Percentiles rank a stretch among this genome's conserved stretches.
Evolutionary conservation across 2,888 invertebrate species (phyloP).

Genomic region (Diogma glabrata): DNA sequence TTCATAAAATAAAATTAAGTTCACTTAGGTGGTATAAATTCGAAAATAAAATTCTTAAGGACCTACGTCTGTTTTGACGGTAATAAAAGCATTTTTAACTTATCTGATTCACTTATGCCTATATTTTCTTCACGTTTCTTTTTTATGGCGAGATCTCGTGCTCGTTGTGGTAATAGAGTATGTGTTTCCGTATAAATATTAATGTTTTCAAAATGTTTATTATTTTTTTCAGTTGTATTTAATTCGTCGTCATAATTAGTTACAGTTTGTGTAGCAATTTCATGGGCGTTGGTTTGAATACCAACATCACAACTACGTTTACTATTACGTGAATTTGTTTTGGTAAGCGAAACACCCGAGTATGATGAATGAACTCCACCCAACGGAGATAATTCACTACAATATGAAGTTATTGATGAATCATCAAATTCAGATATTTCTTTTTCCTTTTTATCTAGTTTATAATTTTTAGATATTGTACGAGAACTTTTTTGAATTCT

Average conservation of each 20-base stretch:
- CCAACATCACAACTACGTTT: conserved; percentile 45
- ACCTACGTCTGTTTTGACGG: conserved; percentile 33
- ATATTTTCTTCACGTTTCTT: background rate
- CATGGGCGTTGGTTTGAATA: conserved; percentile 45
- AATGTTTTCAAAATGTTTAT: conserved; percentile 6
- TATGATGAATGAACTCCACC: conserved; percentile 35
- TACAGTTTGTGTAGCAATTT: conserved; percentile 38
- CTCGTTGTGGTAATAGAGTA: conserved; percentile 21
- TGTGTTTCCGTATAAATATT: conserved; percentile 26
- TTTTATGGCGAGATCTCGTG: background rate
- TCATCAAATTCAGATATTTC: conserved; percentile 30
- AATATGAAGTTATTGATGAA: conserved; percentile 32
- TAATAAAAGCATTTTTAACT: conserved; percentile 35
- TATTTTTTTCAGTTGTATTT: conserved; percentile 1
- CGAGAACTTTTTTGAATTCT: conserved; percentile 15
- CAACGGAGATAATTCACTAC: conserved; percentile 31
- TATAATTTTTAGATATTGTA: conserved; percentile 15
- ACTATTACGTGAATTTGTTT: conserved; percentile 39
- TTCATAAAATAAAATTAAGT: too few relatives aligned
- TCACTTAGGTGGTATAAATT: too few relatives aligned
- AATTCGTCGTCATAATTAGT: conserved; percentile 18
- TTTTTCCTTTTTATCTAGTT: conserved; percentile 19
- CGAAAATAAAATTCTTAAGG: too few relatives aligned
- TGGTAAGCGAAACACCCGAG: conserved; percentile 36
- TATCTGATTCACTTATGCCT: conserved; percentile 36